Conservation (phyloP, 1,140 invertebrate genomes). For the Nasonia longicornis region DNA sequence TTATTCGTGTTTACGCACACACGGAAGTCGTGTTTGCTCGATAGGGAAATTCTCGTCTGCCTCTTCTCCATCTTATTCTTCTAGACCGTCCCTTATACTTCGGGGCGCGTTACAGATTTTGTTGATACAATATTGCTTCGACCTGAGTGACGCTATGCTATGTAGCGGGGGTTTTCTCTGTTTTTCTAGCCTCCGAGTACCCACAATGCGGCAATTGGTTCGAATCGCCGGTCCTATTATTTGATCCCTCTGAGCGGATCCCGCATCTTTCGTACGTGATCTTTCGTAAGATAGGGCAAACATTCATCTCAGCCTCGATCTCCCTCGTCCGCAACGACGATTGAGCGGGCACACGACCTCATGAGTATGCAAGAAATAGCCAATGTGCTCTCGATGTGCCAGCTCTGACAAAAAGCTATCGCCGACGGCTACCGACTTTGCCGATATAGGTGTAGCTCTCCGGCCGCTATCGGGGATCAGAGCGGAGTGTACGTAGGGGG, state of each 20-base stretch:
- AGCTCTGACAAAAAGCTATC: constrained; percentile 6
- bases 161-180: too few species aligned
- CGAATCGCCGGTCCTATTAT: constrained; percentile 33
- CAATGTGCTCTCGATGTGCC: neutral
- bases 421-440: constrained; percentile 60
- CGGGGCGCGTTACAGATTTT: neutral
- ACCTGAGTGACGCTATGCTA: neutral
- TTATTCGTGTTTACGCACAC: neutral
- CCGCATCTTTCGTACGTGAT: neutral
- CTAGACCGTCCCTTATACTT: neutral
- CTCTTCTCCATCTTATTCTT: constrained; percentile 1
- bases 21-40: neutral
- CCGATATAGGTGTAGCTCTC: constrained; percentile 49
- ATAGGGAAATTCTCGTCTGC: constrained; percentile 12
- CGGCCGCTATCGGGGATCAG: constrained; percentile 46
- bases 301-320: constrained; percentile 23
- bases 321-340: neutral
- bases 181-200: neutral
- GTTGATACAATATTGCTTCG: constrained; percentile 3
- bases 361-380: constrained; percentile 10
- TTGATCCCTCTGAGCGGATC: neutral
- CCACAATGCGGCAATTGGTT: constrained; percentile 5
- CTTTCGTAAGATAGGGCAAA: constrained; percentile 12
- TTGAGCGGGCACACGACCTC: neutral
- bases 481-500: constrained; percentile 17